Percentiles rank a stretch among this genome's conserved stretches.
Conservation (phyloP, 2,113 vertebrate genomes). For the Plecturocebus donacophilus region DNA sequence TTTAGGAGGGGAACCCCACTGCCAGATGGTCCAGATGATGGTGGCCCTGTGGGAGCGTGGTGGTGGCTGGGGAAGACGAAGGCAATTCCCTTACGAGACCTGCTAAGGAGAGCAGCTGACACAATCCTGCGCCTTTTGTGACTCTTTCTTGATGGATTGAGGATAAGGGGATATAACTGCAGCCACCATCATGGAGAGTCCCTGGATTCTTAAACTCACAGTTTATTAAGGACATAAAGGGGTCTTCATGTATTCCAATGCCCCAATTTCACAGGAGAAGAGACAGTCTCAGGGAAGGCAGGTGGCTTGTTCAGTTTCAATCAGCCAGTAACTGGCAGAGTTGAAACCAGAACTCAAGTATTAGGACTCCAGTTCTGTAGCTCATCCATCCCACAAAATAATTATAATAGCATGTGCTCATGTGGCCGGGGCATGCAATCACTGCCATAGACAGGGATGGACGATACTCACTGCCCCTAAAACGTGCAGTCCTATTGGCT, state of each 20-base stretch:
- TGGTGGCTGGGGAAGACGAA: accelerated
- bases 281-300: not conserved
- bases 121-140: accelerated
- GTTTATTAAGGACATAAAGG: not conserved
- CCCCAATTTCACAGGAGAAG: not conserved
- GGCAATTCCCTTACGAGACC: not conserved
- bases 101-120: not conserved
- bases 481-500: accelerated
- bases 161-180: accelerated
- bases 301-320: not conserved
- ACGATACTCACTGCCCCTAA: accelerated
- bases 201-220: not conserved
- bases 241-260: no score
- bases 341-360: not conserved
- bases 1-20: not conserved
- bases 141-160: accelerated
- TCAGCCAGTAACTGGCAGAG: not conserved
- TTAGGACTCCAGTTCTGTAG: no score
- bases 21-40: no score
- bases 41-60: accelerated
- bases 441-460: accelerated
- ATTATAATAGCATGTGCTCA: accelerated
- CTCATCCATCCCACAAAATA: not conserved
- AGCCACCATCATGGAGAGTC: not conserved
- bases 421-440: accelerated